Percentiles rank a stretch among this genome's conserved stretches.
phyloP scores from a whole-genome alignment of 2,113 vertebrate genomes.

The Psephotus haematonotus region DNA sequence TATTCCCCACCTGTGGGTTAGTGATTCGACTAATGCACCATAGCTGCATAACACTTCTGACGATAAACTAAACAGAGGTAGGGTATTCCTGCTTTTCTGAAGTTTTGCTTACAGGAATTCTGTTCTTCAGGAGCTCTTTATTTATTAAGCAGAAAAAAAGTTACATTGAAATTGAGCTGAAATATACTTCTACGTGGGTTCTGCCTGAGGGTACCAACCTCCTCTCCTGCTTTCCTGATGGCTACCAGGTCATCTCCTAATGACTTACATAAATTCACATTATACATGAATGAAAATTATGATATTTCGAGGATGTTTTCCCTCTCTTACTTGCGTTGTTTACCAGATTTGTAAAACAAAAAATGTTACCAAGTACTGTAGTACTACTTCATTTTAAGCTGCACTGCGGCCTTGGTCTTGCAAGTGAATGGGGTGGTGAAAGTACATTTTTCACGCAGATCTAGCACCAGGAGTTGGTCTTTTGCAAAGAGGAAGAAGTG shows the following conservation, averaged over 20 bases:
- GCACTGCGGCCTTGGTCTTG: background rate
- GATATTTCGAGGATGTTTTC: background rate
- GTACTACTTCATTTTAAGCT: background rate
- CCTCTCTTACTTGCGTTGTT: background rate
- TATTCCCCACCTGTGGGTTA: background rate
- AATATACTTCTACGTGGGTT: background rate
- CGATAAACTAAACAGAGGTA: background rate
- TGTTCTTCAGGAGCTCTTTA: background rate
- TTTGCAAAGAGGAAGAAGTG: background rate
- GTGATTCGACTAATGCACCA: background rate
- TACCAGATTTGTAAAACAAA: background rate
- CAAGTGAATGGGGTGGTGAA: background rate
- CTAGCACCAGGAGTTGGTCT: background rate
- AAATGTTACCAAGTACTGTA: accelerated
- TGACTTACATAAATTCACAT: background rate
- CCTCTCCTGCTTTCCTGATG: background rate
- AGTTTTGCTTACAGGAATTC: background rate
- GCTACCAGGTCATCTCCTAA: background rate
- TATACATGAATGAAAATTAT: background rate
- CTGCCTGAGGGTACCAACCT: background rate
- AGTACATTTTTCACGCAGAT: background rate
- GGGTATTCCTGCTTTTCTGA: background rate
- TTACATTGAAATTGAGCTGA: background rate
- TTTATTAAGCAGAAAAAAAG: background rate
- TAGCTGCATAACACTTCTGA: background rate